Conservation (phyloP, 1,140 invertebrate genomes). For the Drosophila nasuta region DNA sequence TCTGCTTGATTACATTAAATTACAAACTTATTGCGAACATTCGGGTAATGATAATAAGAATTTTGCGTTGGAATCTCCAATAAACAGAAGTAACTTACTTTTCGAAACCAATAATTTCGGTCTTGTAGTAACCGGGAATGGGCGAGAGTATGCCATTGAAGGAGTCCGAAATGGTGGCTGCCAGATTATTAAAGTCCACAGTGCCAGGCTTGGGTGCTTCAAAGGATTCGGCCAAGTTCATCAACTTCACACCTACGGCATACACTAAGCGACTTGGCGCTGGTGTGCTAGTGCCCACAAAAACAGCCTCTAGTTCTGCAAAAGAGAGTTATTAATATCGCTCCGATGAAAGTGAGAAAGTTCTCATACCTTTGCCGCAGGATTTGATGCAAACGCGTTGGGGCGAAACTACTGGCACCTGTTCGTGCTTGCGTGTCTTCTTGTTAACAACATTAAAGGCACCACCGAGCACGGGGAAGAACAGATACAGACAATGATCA, state of each 20-base stretch:
- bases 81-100: slow-evolving; percentile 86
- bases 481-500: slow-evolving; percentile 93
- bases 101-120: slow-evolving; percentile 89
- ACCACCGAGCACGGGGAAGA: slow-evolving; percentile 95
- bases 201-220: slow-evolving; percentile 88
- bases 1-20: too few species aligned
- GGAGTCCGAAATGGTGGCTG: slow-evolving; percentile 88
- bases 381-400: slow-evolving; percentile 93
- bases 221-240: slow-evolving; percentile 91
- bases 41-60: not conserved
- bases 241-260: slow-evolving; percentile 90
- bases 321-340: not conserved
- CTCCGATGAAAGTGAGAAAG: not conserved
- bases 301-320: slow-evolving; percentile 85
- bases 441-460: slow-evolving; percentile 93
- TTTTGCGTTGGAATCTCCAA: not conserved
- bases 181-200: slow-evolving; percentile 90
- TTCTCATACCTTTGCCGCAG: slow-evolving; percentile 88
- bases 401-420: slow-evolving; percentile 91
- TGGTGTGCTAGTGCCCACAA: slow-evolving; percentile 87
- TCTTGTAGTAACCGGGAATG: slow-evolving; percentile 90
- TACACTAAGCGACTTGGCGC: slow-evolving; percentile 89
- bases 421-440: slow-evolving; percentile 93
- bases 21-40: too few species aligned
- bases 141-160: slow-evolving; percentile 88